Evolutionary conservation across 1,140 invertebrate genomes (phyloP).

Genomic region (Mycetomoellerius zeteki): DNA sequence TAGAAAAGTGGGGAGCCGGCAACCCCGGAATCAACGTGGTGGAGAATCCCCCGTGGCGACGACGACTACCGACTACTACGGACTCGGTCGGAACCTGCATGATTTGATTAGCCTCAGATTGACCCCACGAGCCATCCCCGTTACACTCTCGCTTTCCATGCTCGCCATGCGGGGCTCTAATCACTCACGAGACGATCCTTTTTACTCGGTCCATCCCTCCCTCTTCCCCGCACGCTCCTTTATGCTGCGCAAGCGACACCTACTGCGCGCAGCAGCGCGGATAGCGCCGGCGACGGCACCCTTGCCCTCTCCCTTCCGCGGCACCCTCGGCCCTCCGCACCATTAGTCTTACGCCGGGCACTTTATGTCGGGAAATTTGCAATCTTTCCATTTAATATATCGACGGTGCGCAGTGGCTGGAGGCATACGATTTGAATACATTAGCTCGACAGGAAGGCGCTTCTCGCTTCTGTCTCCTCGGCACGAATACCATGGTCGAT

Average conservation of each 20-base stretch:
- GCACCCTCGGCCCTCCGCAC: constrained; percentile 74
- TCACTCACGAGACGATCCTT: constrained; percentile 85
- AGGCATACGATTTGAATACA: constrained; percentile 85
- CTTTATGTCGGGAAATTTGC: constrained; percentile 87
- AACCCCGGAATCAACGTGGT: constrained; percentile 39
- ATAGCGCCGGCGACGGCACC: constrained; percentile 46
- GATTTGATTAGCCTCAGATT: constrained; percentile 88
- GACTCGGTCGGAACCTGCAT: constrained; percentile 79
- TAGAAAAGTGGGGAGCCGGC: constrained; percentile 72
- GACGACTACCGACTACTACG: constrained; percentile 37
- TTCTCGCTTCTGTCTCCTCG: constrained; percentile 57
- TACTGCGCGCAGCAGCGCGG: constrained; percentile 57
- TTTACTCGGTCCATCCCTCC: constrained; percentile 76
- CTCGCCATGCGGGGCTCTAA: constrained; percentile 81
- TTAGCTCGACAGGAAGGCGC: constrained; percentile 76
- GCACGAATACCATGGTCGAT: constrained; percentile 55
- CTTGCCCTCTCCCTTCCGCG: constrained; percentile 55
- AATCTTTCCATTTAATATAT: constrained; percentile 88
- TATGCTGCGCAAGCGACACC: constrained; percentile 62
- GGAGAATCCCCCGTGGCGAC: constrained; percentile 61
- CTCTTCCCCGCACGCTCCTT: constrained; percentile 52
- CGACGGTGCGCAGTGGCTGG: constrained; percentile 78
- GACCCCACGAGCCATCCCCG: constrained; percentile 81
- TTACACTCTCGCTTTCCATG: constrained; percentile 66
- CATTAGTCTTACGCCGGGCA: constrained; percentile 86